Base-by-base conservation (phyloP, 2,888 invertebrate genomes). In the Mimas tiliae region DNA sequence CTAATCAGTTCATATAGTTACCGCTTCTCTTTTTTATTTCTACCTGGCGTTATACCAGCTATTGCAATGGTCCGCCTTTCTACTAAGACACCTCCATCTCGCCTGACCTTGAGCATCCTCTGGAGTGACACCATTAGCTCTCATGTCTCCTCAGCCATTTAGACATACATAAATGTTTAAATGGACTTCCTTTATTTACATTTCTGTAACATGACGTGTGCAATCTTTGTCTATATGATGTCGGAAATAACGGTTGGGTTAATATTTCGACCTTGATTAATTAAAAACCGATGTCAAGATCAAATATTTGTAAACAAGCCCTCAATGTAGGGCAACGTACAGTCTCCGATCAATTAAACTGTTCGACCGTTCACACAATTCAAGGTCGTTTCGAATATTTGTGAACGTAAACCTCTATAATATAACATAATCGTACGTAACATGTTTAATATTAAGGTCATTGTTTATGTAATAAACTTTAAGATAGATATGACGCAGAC, bases 281-380 rank as follows among this genome's bases (percentile, higher is more conserved):
- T 6, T n/a, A 53, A 55, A 34, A 55, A 1, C 16, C 11, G 7
- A 16, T 55, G 53, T 55, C 53, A 55, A 34, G 34, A 16, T 38
- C 19, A 38, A 38, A 53, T 34, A n/a, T n/a, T 8, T 53, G n/a
- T 7, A 34, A 19, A 58, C 38, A 19, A 6, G 21, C 58, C 58
- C 19, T 58, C 58, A 19, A 42, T 42, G 42, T 19, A n/a, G n/a
- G n/a, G n/a, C n/a, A n/a, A n/a, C 42, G 42, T 42, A 58, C 42
- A 58, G 42, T 58, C 42, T 19, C 42, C 16, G 0, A 38, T 19
- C 19, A 12, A 42, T 38, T 58, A 50, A 50, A 19, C 19, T 9
- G 42, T 42, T 21, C 19, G 19, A 38, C 16, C 27, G 16, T 19
- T 19, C 48, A 48, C 16, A n/a, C 16, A 16, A 14, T 58, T 58